Evolutionary conservation across 2,113 vertebrate genomes (phyloP), one percentile per base, ranked within the genome.

Genomic region (Ondatra zibethicus): DNA sequence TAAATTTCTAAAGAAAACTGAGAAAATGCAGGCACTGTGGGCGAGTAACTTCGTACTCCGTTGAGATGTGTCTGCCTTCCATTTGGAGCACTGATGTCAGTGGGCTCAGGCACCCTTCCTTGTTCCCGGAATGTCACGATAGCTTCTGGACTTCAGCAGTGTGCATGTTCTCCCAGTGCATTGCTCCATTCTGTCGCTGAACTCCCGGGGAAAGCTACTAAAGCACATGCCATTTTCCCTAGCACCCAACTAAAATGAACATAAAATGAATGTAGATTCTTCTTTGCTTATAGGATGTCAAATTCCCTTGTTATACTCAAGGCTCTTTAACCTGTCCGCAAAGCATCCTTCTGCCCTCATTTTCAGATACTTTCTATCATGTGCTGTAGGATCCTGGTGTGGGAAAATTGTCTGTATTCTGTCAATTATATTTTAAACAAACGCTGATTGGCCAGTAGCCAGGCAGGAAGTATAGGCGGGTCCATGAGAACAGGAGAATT

Each of bases 221-320:
- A 75, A 58, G 29, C 82, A 78, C 76, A 55, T 23, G 73, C 33
- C 6, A 78, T 55, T 88, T 88, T 87, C 86, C 78, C 95, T 92
- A 27, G 81, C 77, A 78, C 6, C 17, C 21, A 50, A 70, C 1
- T 25, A 16, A 13, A 72, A 58, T 58, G 75, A 89, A 78, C 6
- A 36, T 1, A 65, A 39, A 27, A 70, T 94, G 84, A 17, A 76
- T 92, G 78, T 7, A 50, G 39, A 52, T n/a, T 92, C 14, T 1
- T 39, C 31, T 86, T 33, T 12, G 16, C 6, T 72, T 75, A 27
- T 4, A 86, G 25, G 33, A 76, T 93, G 42, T 86, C 90, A 76
- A 42, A 66, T 52, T 0, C 25, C 52, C 55, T 45, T 78, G 36
- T 29, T 52, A 3, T 50, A 47, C n/a, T 84, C 47, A 72, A 61